Conservation (phyloP, 2,113 vertebrate species). For the Laterallus jamaicensis region DNA sequence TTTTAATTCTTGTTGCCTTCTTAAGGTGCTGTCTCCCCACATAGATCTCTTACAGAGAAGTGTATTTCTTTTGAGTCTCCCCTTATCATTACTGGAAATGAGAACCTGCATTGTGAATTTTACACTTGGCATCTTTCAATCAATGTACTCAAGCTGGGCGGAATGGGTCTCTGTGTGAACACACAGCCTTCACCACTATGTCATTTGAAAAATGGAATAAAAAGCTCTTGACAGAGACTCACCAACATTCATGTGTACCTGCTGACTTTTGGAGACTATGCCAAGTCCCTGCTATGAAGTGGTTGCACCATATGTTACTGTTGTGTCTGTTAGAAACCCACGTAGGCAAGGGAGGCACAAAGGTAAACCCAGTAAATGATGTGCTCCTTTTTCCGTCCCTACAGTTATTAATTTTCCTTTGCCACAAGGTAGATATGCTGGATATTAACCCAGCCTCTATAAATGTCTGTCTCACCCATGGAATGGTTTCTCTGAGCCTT, state of each 20-base stretch:
- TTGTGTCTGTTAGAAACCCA: not conserved
- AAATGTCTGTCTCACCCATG: not conserved
- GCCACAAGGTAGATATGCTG: not conserved
- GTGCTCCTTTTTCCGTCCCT: not conserved
- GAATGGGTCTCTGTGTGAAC: not conserved
- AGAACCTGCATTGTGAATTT: not conserved
- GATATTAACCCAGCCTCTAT: not conserved
- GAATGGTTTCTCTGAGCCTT: not conserved
- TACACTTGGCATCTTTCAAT: too few species aligned
- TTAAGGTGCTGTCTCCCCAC: not conserved
- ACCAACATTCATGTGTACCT: not conserved
- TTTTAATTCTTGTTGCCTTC: not conserved
- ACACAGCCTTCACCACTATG: not conserved
- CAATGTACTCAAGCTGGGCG: not conserved
- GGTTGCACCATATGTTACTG: not conserved
- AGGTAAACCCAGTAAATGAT: not conserved
- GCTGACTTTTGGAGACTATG: not conserved
- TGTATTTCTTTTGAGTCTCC: not conserved
- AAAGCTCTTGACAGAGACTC: not conserved
- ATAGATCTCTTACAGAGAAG: not conserved
- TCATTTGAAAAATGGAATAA: not conserved
- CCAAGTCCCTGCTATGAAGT: not conserved
- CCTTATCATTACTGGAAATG: not conserved
- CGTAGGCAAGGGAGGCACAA: not conserved
- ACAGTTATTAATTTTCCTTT: not conserved